phyloP scores from a whole-genome alignment of 1,140 invertebrate genomes.

The Hydropsyche tenuis region DNA sequence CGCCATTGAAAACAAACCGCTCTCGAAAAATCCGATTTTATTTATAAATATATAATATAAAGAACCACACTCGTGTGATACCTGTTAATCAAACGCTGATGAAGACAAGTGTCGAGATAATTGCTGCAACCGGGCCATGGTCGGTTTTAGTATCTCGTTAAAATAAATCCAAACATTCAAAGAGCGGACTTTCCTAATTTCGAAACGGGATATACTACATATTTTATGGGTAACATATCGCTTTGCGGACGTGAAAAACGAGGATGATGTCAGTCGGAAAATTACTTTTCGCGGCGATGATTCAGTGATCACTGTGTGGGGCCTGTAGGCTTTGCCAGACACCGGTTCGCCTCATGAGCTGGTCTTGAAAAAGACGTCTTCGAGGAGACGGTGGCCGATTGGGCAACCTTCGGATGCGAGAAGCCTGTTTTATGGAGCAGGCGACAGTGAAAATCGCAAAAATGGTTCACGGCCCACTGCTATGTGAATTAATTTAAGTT shows the following conservation, averaged over 20 bases:
- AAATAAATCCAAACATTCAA: too few species aligned
- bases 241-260: too few species aligned
- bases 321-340: conserved; percentile 11
- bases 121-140: conserved; percentile 4
- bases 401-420: conserved; percentile 8
- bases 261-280: too few species aligned
- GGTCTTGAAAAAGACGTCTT: conserved; percentile 31
- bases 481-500: too few species aligned
- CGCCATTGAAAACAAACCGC: too few species aligned
- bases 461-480: conserved; percentile 6
- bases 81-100: conserved; percentile 13
- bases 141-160: background rate
- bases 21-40: too few species aligned
- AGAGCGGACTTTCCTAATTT: too few species aligned
- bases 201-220: too few species aligned
- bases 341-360: conserved; percentile 23
- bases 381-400: conserved; percentile 9
- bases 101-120: conserved; percentile 17
- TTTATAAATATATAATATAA: too few species aligned
- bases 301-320: conserved; percentile 8
- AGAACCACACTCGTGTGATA: background rate
- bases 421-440: conserved; percentile 23
- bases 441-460: conserved; percentile 15
- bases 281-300: background rate
- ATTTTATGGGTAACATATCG: too few species aligned